Conservation (phyloP, 2,888 invertebrate genomes). For the Troides helena region DNA sequence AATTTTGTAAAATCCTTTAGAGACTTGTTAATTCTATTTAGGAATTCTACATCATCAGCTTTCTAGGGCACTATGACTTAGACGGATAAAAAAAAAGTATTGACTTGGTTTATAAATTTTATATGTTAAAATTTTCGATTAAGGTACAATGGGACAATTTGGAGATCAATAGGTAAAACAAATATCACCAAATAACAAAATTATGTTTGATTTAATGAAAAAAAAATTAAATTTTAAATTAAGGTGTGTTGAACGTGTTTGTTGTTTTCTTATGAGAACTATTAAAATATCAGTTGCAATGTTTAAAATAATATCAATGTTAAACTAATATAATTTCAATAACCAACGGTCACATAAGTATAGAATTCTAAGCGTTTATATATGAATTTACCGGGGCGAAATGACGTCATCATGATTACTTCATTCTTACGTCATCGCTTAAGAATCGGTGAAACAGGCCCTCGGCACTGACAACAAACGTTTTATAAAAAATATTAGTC, state of each 20-base stretch:
- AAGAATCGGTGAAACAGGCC: conserved; percentile 27
- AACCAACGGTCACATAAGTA: background rate
- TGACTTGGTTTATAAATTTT: background rate
- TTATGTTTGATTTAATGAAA: too few relatives aligned
- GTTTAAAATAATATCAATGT: background rate
- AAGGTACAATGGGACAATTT: too few relatives aligned
- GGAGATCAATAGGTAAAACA: too few relatives aligned
- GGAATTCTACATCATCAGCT: background rate
- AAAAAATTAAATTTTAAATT: too few relatives aligned
- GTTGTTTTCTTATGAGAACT: too few relatives aligned
- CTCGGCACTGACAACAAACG: conserved; percentile 5
- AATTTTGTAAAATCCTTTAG: background rate
- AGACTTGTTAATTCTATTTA: background rate
- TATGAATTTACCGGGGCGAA: conserved; percentile 17
- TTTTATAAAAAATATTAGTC: conserved; percentile 2
- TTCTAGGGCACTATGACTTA: background rate
- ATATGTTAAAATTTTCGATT: too few relatives aligned
- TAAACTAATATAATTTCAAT: background rate
- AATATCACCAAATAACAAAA: too few relatives aligned
- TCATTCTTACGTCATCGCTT: conserved; percentile 63
- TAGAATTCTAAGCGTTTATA: background rate
- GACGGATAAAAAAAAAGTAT: background rate
- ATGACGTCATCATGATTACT: conserved; percentile 65
- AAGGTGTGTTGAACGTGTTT: too few relatives aligned
- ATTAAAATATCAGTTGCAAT: too few relatives aligned